Evolutionary conservation across 2,888 invertebrate genomes (phyloP).

Genomic region (Cryptus viduatorius): DNA sequence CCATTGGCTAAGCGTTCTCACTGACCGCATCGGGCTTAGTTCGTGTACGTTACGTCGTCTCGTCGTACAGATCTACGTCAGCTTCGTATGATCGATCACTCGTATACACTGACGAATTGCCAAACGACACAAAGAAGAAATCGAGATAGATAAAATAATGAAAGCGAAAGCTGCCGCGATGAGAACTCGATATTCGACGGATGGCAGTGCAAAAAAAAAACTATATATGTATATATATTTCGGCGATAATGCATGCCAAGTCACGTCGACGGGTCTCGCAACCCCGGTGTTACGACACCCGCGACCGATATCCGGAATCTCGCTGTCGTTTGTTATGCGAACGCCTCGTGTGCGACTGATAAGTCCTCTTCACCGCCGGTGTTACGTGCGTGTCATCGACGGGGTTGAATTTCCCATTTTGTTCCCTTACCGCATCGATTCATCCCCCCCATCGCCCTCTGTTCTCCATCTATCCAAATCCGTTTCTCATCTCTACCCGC

Average conservation of each 20-base stretch:
- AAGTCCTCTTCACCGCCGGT: conserved; percentile 67
- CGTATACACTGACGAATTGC: background rate
- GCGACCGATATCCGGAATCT: conserved; percentile 49
- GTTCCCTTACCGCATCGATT: conserved; percentile 60
- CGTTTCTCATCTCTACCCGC: conserved; percentile 58
- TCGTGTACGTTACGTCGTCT: conserved; percentile 6
- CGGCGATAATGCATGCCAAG: conserved; percentile 82
- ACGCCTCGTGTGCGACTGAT: conserved; percentile 72
- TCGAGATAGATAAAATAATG: conserved; percentile 43
- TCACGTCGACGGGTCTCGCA: conserved; percentile 76
- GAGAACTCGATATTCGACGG: conserved; percentile 29
- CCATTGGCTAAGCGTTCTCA: conserved; percentile 67
- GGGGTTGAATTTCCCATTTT: conserved; percentile 59
- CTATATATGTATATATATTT: conserved; percentile 28
- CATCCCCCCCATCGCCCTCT: conserved; percentile 16
- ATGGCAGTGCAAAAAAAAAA: conserved; percentile 36
- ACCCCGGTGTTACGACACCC: conserved; percentile 55
- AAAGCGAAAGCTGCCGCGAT: conserved; percentile 23
- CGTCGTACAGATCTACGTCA: conserved; percentile 1
- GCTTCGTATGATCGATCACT: conserved; percentile 49
- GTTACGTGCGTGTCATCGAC: conserved; percentile 63
- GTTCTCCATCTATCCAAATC: conserved; percentile 57
- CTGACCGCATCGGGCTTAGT: conserved; percentile 32
- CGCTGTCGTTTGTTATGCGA: conserved; percentile 73
- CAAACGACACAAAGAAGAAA: conserved; percentile 27